Evolutionary conservation across 2,888 invertebrate genomes (phyloP), one percentile per base, ranked within the genome.

Genomic region (Paralinhomoeus sp.): DNA sequence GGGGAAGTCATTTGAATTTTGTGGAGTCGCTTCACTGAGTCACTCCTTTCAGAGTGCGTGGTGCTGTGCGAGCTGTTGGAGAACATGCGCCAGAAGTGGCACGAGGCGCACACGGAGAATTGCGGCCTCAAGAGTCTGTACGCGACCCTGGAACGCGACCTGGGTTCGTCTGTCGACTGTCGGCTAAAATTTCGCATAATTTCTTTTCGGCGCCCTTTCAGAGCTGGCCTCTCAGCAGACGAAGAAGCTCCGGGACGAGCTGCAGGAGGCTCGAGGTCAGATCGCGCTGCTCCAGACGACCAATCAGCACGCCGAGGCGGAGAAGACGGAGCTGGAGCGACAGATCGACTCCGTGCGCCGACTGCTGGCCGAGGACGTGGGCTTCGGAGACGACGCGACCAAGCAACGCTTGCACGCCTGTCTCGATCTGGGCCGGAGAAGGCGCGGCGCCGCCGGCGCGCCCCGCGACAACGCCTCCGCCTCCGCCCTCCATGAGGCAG

Each of bases 201-300:
- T n/a, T n/a, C n/a, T n/a, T n/a, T n/a, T n/a, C n/a, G n/a, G n/a
- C n/a, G n/a, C n/a, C n/a, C 12, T 27, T 5, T 27, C 27, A 27
- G 27, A 27, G 7, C 27, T 27, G 27, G 5, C 27, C 5, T 12
- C 7, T 12, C 5, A 27, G 7, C 27, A 27, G 27, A 27, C 5
- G 7, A 27, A 33, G n/a, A 24, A 9, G 20, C 18, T 21, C 13
- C n/a, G 18, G 13, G 42, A 37, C 3, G 23, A 53, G 37, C 44
- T 53, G 24, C 50, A 45, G 34, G 53, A 54, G 27, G 52, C 51
- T 13, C 44, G 52, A 18, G 47, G 46, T 24, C 49, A 52, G 43
- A 43, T 52, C 20, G 46, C 51, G 2, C 42, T 41, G 0, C 44
- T 52, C 34, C 44, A 53, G 42, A 49, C 50, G 12, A 47, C 52